These are phyloP conservation scores for Nothocercus nigrocapillus DNA, from an alignment of 2,113 vertebrate species.

Conservation along the genomic window DNA sequence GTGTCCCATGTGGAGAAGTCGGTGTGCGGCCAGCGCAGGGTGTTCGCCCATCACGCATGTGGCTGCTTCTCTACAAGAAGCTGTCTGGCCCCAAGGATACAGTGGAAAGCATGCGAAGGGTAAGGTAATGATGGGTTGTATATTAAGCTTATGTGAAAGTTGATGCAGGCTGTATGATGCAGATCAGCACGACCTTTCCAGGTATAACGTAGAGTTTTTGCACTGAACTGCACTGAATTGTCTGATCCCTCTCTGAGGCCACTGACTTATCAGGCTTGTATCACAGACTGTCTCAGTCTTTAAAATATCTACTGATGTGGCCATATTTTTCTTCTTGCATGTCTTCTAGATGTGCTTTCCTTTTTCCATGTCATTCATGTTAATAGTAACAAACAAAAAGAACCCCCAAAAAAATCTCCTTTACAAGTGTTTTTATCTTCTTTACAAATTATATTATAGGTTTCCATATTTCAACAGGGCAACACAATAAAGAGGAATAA, in stretches of 20 bases:
- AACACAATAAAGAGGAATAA: not conserved
- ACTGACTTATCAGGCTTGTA: not conserved
- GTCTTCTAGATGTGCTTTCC: not conserved
- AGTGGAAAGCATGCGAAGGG: not conserved
- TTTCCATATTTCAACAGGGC: not conserved
- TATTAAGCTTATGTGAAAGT: not conserved
- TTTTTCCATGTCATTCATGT: not conserved
- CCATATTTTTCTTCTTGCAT: not conserved
- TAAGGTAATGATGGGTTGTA: not conserved
- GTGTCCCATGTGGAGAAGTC: not conserved
- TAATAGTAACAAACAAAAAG: not conserved
- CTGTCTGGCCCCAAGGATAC: not conserved
- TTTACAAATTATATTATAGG: not conserved
- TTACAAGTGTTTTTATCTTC: not conserved
- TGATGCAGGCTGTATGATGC: not conserved
- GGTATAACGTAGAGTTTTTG: not conserved
- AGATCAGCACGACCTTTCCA: not conserved
- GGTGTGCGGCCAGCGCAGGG: rapidly evolving
- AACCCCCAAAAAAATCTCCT: not conserved
- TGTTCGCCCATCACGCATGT: rapidly evolving
- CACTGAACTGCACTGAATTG: not conserved
- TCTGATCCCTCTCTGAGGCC: not conserved
- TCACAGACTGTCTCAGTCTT: not conserved
- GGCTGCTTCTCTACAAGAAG: rapidly evolving
- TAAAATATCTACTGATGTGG: not conserved